These are phyloP conservation scores for Mayetiola destructor DNA, from an alignment of 2,888 invertebrate species.

Conservation along the genomic window DNA sequence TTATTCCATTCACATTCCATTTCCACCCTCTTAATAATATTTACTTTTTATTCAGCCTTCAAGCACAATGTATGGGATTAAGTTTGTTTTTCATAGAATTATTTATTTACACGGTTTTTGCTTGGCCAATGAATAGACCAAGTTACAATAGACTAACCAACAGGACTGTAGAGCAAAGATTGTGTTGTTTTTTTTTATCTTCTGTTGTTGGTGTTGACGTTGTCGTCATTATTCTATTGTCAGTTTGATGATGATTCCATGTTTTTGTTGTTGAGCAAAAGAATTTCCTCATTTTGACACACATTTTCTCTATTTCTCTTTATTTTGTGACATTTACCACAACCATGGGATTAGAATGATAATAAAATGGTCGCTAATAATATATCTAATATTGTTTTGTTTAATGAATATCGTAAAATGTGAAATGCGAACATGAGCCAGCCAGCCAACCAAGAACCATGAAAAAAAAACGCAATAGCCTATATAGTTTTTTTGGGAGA, in stretches of 20 bases:
- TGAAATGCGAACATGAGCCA: too few relatives aligned
- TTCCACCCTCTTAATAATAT: not conserved
- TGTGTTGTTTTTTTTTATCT: not conserved
- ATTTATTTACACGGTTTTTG: not conserved
- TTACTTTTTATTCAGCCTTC: not conserved
- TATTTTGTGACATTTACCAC: conserved; percentile 1
- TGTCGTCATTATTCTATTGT: too few relatives aligned
- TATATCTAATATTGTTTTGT: conserved; percentile 15
- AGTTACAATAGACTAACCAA: not conserved
- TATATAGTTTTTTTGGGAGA: too few relatives aligned
- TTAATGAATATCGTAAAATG: conserved; percentile 15
- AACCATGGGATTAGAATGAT: conserved; percentile 4
- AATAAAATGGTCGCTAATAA: conserved; percentile 10
- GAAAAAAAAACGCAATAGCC: not conserved
- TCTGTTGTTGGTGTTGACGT: not conserved
- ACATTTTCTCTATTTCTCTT: not conserved
- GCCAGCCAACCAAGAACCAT: conserved; percentile 2
- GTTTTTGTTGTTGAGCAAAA: not conserved
- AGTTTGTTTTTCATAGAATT: conserved; percentile 4
- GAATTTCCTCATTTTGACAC: not conserved
- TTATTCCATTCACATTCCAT: not conserved
- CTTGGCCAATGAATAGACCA: not conserved
- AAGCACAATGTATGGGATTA: conserved; percentile 6
- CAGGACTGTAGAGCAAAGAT: not conserved
- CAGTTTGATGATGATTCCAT: not conserved